Conservation (phyloP, 2,113 vertebrate species). For the Thryonomys swinderianus region DNA sequence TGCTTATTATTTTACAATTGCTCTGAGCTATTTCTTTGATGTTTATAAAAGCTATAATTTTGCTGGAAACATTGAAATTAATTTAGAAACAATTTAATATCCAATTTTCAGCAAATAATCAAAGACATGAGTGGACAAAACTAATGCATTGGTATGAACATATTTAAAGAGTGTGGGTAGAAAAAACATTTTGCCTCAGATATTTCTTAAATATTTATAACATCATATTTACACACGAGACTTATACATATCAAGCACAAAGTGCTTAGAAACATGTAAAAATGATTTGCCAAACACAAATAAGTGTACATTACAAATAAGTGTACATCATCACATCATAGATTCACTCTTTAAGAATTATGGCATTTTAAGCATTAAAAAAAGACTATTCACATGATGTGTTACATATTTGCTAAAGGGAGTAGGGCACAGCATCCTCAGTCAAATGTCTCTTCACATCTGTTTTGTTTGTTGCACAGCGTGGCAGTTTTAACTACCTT, state of each 20-base stretch:
- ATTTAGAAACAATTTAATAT: constrained; percentile 63
- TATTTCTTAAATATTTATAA: constrained; percentile 63
- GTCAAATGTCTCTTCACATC: not conserved
- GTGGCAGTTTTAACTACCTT: constrained; percentile 49
- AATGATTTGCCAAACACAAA: constrained; percentile 10
- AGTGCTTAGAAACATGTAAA: constrained; percentile 55
- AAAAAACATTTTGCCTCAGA: constrained; percentile 59
- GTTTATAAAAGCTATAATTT: constrained; percentile 59
- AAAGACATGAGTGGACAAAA: constrained; percentile 60
- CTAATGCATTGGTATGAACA: constrained; percentile 41
- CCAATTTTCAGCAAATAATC: constrained; percentile 49
- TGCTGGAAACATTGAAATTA: constrained; percentile 69
- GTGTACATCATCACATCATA: not conserved
- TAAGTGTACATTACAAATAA: not conserved
- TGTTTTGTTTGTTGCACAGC: constrained; percentile 60
- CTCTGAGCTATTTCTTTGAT: constrained; percentile 55
- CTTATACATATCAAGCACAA: not conserved
- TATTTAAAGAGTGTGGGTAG: constrained; percentile 39
- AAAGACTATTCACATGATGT: constrained; percentile 2
- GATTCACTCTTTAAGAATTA: constrained; percentile 39
- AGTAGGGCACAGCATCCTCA: not conserved
- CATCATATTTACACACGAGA: constrained; percentile 35
- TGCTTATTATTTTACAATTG: constrained; percentile 52
- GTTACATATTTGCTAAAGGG: not conserved
- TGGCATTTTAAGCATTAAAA: constrained; percentile 48